Conservation (phyloP, 2,888 invertebrate genomes). For the Clistopyga incitator region DNA sequence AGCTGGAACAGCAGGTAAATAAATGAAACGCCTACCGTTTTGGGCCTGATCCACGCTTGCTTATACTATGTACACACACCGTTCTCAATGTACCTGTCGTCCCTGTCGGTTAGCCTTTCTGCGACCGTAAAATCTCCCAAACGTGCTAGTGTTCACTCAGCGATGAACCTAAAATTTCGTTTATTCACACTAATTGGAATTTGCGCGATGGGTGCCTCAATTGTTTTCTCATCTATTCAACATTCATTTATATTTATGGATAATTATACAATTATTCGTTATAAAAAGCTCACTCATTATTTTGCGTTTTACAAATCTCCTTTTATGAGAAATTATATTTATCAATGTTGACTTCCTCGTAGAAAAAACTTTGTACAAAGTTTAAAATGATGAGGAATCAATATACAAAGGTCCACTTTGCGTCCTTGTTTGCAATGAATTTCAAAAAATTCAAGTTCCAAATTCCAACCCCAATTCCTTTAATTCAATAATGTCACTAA, state of each 20-base stretch:
- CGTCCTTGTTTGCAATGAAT: too few species aligned
- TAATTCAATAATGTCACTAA: not conserved
- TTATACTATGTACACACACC: constrained; percentile 42
- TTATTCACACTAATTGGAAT: constrained; percentile 68
- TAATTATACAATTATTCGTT: not conserved
- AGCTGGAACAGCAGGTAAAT: constrained; percentile 72
- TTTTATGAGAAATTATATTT: not conserved
- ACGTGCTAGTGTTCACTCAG: constrained; percentile 54
- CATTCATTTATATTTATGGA: not conserved
- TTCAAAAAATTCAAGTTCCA: too few species aligned
- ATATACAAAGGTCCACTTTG: too few species aligned
- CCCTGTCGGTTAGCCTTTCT: not conserved
- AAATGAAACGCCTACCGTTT: constrained; percentile 77
- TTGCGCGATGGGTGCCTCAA: constrained; percentile 10
- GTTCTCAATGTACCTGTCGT: constrained; percentile 49
- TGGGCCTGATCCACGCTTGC: constrained; percentile 54
- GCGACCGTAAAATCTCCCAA: constrained; percentile 70
- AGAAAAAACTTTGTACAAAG: too few species aligned
- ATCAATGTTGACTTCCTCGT: too few species aligned
- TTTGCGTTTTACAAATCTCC: not conserved
- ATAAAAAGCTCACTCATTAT: not conserved
- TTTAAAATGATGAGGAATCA: too few species aligned
- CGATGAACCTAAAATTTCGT: constrained; percentile 34
- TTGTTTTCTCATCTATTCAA: not conserved
- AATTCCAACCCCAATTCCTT: not conserved